Percentiles rank a stretch among this genome's conserved stretches.
These are phyloP conservation scores for Pseudochirops cupreus DNA, from an alignment of 2,797 vertebrate genomes.

Conservation along the genomic window DNA sequence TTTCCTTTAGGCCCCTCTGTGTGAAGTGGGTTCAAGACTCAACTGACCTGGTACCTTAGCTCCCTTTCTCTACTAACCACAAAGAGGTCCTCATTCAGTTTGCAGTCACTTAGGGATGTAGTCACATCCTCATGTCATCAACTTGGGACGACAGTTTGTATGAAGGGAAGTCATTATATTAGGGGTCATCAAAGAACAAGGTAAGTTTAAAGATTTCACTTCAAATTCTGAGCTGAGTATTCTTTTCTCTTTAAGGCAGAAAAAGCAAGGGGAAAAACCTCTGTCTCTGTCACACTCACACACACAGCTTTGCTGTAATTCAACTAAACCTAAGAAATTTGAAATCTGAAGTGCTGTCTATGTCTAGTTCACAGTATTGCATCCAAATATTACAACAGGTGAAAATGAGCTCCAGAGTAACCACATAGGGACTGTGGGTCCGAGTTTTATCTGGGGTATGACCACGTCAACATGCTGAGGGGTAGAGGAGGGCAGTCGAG, in stretches of 20 bases:
- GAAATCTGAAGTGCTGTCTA: slow-evolving; percentile 24
- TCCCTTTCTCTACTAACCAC: slow-evolving; percentile 19
- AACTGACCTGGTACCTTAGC: not conserved
- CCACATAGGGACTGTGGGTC: not conserved
- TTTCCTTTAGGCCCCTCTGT: not conserved
- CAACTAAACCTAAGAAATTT: slow-evolving; percentile 12
- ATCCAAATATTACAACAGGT: slow-evolving; percentile 10
- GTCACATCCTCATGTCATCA: slow-evolving; percentile 61
- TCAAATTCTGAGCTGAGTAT: not conserved
- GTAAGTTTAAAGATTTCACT: not conserved
- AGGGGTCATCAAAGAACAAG: not conserved
- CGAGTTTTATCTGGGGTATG: not conserved
- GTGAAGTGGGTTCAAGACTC: slow-evolving; percentile 5
- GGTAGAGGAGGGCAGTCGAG: not conserved
- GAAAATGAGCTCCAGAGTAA: slow-evolving; percentile 1
- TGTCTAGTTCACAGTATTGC: slow-evolving; percentile 34
- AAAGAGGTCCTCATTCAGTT: slow-evolving; percentile 47
- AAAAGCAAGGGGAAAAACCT: not conserved
- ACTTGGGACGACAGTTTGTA: not conserved
- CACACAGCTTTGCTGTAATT: not conserved
- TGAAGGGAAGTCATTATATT: not conserved
- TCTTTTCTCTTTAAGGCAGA: not conserved
- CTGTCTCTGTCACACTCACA: no score
- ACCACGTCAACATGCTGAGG: not conserved
- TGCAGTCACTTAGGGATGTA: slow-evolving; percentile 54